Conservation (phyloP, 92 coral and sea anemone species). For the Phymanthus crucifer region DNA sequence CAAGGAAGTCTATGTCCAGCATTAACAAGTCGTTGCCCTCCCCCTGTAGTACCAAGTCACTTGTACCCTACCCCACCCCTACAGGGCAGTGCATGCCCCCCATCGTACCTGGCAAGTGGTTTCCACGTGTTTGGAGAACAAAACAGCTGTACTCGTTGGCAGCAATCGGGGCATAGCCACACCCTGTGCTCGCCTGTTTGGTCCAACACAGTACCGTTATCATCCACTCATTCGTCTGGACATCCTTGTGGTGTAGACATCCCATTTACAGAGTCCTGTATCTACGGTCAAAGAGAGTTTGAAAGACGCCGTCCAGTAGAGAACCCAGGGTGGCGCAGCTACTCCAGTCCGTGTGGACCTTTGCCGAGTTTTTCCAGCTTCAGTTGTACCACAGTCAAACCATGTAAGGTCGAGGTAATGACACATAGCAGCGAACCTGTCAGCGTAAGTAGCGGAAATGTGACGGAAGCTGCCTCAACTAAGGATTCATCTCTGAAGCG, state of each 20-base stretch:
- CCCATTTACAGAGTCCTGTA: slow-evolving; percentile 36
- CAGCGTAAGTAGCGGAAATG: neutral
- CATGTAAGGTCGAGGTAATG: neutral
- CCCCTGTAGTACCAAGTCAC: neutral
- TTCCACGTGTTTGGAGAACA: neutral
- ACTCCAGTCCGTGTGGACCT: slow-evolving; percentile 38
- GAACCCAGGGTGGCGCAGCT: slow-evolving; percentile 37
- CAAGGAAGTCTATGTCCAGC: slow-evolving; percentile 7
- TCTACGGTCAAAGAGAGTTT: slow-evolving; percentile 29
- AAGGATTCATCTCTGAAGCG: neutral
- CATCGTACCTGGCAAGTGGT: neutral
- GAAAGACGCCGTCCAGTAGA: slow-evolving; percentile 34
- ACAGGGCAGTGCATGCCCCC: neutral
- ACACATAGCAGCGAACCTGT: neutral
- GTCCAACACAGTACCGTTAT: slow-evolving; percentile 19
- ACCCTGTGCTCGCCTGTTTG: slow-evolving; percentile 26
- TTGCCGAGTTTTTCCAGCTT: slow-evolving; percentile 44
- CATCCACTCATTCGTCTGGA: slow-evolving; percentile 8
- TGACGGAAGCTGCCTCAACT: neutral
- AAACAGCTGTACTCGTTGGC: neutral
- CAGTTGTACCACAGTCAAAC: neutral
- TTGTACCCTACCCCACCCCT: neutral
- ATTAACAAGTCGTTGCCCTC: neutral
- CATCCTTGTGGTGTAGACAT: slow-evolving; percentile 10
- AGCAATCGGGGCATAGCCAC: neutral